Percentiles rank a stretch among this genome's conserved stretches.
Conservation (phyloP, 2,797 vertebrate species). For the Coccyzus lansbergi region DNA sequence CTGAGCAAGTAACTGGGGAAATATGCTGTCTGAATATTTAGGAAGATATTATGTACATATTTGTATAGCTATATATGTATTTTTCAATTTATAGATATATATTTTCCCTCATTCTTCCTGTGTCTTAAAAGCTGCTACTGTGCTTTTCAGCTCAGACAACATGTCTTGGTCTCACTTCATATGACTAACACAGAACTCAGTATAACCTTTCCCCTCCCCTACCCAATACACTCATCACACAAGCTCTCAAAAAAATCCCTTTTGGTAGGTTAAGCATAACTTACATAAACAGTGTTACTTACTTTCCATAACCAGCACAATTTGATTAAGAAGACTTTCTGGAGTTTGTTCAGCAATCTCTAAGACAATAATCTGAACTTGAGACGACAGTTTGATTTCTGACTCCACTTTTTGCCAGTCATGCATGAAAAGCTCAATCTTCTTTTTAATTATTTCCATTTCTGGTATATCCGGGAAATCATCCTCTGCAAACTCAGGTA, state of each 20-base stretch:
- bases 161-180: neutral
- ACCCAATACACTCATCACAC: neutral
- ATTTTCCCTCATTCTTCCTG: neutral
- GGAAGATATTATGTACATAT: neutral
- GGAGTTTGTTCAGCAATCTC: conserved; percentile 83
- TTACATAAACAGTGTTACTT: conserved; percentile 61
- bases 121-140: neutral
- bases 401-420: conserved; percentile 80
- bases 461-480: conserved; percentile 84
- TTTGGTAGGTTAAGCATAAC: neutral
- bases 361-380: conserved; percentile 65
- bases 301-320: conserved; percentile 85
- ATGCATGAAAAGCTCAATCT: conserved; percentile 72
- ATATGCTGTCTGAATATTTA: neutral
- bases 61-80: neutral
- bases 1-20: neutral
- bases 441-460: conserved; percentile 80
- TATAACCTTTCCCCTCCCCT: neutral
- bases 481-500: conserved; percentile 77
- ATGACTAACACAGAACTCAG: neutral
- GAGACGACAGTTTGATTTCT: conserved; percentile 52
- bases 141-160: neutral
- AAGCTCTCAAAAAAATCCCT: neutral
- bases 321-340: conserved; percentile 82
- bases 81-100: neutral